Percentiles rank a stretch among this genome's conserved stretches.
These are phyloP conservation scores for Brachionichthys hirsutus DNA, from an alignment of 2,113 vertebrate species.

Conservation along the genomic window DNA sequence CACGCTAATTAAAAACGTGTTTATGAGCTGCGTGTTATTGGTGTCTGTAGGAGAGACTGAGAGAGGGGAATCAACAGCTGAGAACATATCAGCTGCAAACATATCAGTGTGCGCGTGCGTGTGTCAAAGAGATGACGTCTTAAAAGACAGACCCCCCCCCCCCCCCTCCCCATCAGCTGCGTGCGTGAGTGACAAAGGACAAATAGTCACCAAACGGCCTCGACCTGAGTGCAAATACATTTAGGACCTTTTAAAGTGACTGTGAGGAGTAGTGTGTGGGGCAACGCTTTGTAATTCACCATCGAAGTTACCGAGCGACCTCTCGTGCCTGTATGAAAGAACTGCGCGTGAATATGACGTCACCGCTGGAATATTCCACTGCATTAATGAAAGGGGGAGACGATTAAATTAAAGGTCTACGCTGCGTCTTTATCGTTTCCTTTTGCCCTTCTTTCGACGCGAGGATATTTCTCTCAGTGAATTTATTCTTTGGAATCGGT, in stretches of 20 bases:
- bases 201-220: conserved; percentile 42
- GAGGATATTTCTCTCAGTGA: background rate
- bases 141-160: conserved; percentile 60
- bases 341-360: conserved; percentile 7
- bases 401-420: background rate
- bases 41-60: conserved; percentile 25
- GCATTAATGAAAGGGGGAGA: background rate
- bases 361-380: conserved; percentile 35
- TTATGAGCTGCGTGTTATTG: conserved; percentile 44
- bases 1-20: conserved; percentile 60
- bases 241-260: background rate
- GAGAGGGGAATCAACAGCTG: conserved; percentile 21
- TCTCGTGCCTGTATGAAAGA: conserved; percentile 7
- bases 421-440: rapidly evolving
- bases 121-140: conserved; percentile 44
- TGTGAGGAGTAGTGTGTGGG: background rate
- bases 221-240: conserved; percentile 35
- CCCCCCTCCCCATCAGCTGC: conserved; percentile 60
- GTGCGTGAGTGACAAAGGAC: conserved; percentile 50
- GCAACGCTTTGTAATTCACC: background rate
- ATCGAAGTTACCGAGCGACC: conserved; percentile 28
- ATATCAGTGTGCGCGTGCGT: conserved; percentile 1
- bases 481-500: background rate
- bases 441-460: rapidly evolving
- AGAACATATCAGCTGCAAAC: conserved; percentile 21